These are phyloP conservation scores for Furcifer pardalis DNA, from an alignment of 2,797 vertebrate species.

Conservation along the genomic window DNA sequence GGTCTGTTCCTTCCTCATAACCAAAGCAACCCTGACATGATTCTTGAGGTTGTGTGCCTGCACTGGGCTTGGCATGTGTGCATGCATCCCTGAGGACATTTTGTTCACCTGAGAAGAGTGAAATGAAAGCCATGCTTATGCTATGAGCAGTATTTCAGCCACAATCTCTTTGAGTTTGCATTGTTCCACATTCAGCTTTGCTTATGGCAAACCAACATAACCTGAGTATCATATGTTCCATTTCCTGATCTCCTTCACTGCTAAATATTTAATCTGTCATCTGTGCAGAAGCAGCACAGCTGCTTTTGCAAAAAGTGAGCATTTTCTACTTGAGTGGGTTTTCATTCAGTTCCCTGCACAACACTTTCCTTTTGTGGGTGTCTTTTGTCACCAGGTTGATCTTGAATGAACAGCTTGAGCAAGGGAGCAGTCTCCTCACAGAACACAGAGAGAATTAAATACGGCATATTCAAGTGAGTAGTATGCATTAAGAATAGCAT, in stretches of 20 bases:
- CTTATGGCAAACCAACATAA: no score
- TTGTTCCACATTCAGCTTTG: no score
- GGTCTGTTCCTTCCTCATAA: no score
- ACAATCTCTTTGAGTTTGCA: no score
- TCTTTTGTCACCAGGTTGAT: background rate
- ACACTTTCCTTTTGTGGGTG: background rate
- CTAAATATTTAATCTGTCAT: constrained; percentile 5
- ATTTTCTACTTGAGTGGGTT: background rate
- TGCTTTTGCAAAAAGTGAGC: background rate
- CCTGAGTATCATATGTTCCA: background rate
- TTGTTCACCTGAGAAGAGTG: no score
- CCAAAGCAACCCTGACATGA: no score
- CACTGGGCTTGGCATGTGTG: no score
- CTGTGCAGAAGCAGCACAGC: background rate
- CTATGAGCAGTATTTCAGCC: no score
- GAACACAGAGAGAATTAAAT: background rate
- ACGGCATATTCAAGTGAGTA: background rate
- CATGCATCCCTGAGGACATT: no score
- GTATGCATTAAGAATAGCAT: background rate
- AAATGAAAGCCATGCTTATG: no score
- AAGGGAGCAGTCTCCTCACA: background rate
- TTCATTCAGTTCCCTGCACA: background rate
- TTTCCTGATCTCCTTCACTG: background rate
- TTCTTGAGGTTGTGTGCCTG: no score
- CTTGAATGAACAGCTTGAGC: background rate